These are phyloP conservation scores for Synanthedon andrenaeformis DNA, from an alignment of 2,888 invertebrate genomes.

Conservation along the genomic window DNA sequence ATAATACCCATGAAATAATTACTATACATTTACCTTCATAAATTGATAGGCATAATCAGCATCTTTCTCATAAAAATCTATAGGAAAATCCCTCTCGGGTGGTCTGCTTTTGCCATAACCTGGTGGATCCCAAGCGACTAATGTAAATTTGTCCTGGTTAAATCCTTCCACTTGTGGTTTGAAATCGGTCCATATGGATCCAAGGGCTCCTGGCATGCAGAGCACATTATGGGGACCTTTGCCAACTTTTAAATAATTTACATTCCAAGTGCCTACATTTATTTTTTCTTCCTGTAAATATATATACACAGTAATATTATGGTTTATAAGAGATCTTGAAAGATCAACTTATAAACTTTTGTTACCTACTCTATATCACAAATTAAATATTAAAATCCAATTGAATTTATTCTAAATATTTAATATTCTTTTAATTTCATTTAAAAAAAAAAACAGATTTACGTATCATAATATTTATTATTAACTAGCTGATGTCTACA, in stretches of 20 bases:
- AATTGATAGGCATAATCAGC: conserved; percentile 77
- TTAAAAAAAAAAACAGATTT: too few relatives aligned
- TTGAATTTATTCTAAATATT: too few relatives aligned
- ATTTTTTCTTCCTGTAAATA: conserved; percentile 72
- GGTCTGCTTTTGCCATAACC: conserved; percentile 89
- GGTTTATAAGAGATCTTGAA: too few relatives aligned
- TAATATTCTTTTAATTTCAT: too few relatives aligned
- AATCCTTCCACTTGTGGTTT: conserved; percentile 79
- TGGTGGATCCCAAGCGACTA: conserved; percentile 86
- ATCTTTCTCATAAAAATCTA: conserved; percentile 80
- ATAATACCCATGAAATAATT: too few relatives aligned
- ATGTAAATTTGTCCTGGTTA: conserved; percentile 71
- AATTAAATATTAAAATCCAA: too few relatives aligned
- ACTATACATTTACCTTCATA: conserved; percentile 70
- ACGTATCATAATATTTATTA: too few relatives aligned
- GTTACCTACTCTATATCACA: too few relatives aligned
- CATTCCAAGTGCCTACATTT: conserved; percentile 67
- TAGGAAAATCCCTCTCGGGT: conserved; percentile 77
- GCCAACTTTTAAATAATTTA: conserved; percentile 73
- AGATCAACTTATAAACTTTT: background rate
- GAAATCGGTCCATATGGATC: conserved; percentile 87
- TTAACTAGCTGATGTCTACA: too few relatives aligned
- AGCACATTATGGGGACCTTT: conserved; percentile 73
- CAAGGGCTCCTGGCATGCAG: conserved; percentile 84
- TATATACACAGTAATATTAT: background rate